Base-by-base conservation (phyloP, 2,797 vertebrate species). In the Sebastiscus albofasciatus region DNA sequence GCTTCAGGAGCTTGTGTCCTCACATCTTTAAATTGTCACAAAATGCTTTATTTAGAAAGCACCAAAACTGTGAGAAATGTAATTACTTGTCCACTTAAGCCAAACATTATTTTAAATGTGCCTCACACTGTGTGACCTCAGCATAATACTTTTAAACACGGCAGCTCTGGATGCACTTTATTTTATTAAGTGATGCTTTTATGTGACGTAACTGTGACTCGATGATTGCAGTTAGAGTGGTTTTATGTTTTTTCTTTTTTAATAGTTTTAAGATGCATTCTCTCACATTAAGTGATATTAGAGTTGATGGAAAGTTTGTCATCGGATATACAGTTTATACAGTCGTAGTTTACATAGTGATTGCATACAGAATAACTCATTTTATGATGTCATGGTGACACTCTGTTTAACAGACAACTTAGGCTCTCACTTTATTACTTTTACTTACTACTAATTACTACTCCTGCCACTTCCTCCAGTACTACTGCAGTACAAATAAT, bases 141-240 rank as follows among this genome's bases (percentile, higher is more conserved):
- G 27, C 14, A 1, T 22, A 49, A 56, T 54, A 64, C 49, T 22
- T 84, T 67, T 42, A 81, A 88, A 77, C 13, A 36, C 73, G 20
- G 26, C 64, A 13, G 31, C 64, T 71, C 66, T 55, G 14, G 39
- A 64, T n/a, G 14, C 62, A 39, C 72, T 66, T 6, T 11, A 52
- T 79, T 55, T 77, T 62, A 49, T 65, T 36, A 70, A 61, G 55
- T 34, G 79, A 75, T 27, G 64, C 65, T 77, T 79, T 83, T 16
- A 81, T 64, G 56, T 75, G 72, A 78, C 2, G 20, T 58, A 27
- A 67, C 60, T 34, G 49, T 27, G 70, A 74, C 75, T 62, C 1
- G 0, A 12, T 77, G 42, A 69, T 74, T 66, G 27, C 34, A 67
- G 26, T 49, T 12, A 20, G n/a, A 73, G 34, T 71, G 42, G 14